Conservation (phyloP, 2,797 vertebrate species). For the Halcyon leucocephala region DNA sequence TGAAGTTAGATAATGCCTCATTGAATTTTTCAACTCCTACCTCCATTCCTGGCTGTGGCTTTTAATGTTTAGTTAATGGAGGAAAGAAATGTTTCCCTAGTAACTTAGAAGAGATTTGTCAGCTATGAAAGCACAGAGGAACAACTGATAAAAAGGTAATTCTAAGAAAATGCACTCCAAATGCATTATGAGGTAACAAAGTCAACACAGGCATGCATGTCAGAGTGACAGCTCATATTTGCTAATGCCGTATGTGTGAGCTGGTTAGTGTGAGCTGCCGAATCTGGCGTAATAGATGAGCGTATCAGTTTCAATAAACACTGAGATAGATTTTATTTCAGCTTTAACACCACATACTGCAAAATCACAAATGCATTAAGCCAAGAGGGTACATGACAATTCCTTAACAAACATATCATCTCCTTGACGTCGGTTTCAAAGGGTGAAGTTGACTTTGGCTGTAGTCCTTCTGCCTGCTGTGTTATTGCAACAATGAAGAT, state of each 20-base stretch:
- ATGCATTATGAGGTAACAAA: constrained; percentile 49
- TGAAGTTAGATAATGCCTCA: constrained; percentile 12
- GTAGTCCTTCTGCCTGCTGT: not conserved
- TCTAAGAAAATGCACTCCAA: constrained; percentile 41
- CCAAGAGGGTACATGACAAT: not conserved
- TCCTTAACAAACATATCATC: constrained; percentile 1
- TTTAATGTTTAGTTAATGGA: constrained; percentile 44
- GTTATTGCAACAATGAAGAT: constrained; percentile 11
- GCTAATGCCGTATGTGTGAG: not conserved
- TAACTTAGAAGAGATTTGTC: constrained; percentile 52
- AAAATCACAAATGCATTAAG: constrained; percentile 43
- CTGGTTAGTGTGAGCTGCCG: not conserved
- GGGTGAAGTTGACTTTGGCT: constrained; percentile 23
- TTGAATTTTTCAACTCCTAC: not conserved
- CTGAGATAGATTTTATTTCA: constrained; percentile 17
- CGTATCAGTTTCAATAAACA: constrained; percentile 38
- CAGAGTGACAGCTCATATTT: constrained; percentile 46
- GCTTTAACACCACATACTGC: constrained; percentile 23
- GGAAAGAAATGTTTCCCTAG: constrained; percentile 42
- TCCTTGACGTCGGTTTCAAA: constrained; percentile 5
- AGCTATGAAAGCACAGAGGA: constrained; percentile 26
- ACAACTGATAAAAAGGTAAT: constrained; percentile 48
- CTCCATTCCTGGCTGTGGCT: not conserved
- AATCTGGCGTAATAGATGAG: not conserved
- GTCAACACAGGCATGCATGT: constrained; percentile 41